These are phyloP conservation scores for Thunnus albacares DNA, from an alignment of 2,797 vertebrate genomes.

Conservation along the genomic window DNA sequence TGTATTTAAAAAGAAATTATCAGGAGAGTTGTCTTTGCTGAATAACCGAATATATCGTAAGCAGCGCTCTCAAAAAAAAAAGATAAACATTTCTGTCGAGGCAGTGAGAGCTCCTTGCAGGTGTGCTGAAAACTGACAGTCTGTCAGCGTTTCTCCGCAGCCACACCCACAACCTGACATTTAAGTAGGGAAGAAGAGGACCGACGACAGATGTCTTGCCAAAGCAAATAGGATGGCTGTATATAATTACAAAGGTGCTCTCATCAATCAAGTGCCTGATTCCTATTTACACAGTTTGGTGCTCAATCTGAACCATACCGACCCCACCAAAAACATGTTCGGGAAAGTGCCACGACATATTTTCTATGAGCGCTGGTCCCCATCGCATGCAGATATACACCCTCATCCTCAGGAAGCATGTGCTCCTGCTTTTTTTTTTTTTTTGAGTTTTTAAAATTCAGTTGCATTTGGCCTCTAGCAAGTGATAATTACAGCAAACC, in stretches of 20 bases:
- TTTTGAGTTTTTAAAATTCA: neutral
- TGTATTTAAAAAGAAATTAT: conserved; percentile 1
- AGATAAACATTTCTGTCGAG: conserved; percentile 55
- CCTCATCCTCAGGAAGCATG: conserved; percentile 3
- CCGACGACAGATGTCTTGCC: conserved; percentile 79
- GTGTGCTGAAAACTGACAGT: conserved; percentile 81
- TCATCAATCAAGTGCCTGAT: conserved; percentile 80
- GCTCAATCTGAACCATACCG: conserved; percentile 56
- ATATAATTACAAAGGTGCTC: conserved; percentile 82
- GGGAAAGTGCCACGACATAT: conserved; percentile 36
- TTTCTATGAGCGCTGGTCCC: conserved; percentile 28
- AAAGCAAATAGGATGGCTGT: conserved; percentile 79
- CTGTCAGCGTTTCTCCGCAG: conserved; percentile 73
- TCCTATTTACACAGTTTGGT: conserved; percentile 74
- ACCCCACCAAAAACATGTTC: conserved; percentile 37
- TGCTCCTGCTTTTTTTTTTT: neutral
- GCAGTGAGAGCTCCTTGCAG: conserved; percentile 72
- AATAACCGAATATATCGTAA: conserved; percentile 39
- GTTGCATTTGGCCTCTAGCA: neutral
- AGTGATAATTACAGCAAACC: conserved; percentile 18
- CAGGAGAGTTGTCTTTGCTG: conserved; percentile 20
- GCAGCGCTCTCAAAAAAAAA: conserved; percentile 27
- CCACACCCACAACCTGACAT: conserved; percentile 80
- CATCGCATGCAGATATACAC: conserved; percentile 8
- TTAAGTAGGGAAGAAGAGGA: conserved; percentile 64